Percentiles rank a stretch among this genome's conserved stretches.
These are phyloP conservation scores for Podabrus alpinus DNA, from an alignment of 2,888 invertebrate species.

Conservation along the genomic window DNA sequence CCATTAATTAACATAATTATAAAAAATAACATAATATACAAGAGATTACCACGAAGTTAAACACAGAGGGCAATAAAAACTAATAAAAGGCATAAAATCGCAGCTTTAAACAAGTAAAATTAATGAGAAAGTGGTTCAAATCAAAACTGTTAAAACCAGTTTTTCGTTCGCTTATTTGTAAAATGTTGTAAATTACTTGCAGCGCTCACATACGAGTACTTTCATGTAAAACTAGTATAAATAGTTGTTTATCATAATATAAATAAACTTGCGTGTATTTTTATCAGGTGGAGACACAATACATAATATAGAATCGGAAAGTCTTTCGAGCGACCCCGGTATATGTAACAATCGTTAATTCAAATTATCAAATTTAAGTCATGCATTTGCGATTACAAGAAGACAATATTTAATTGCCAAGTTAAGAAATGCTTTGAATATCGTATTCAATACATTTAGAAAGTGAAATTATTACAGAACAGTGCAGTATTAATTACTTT, in stretches of 20 bases:
- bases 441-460: constrained; percentile 22
- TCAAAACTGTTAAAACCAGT: not conserved
- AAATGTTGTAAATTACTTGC: not conserved
- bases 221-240: not conserved
- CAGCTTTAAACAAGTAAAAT: not conserved
- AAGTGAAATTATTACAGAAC: constrained; percentile 25
- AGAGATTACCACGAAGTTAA: not conserved
- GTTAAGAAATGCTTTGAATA: constrained; percentile 16
- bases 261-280: not conserved
- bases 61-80: not conserved
- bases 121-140: not conserved
- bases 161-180: not conserved
- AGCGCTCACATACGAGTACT: not conserved
- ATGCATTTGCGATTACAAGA: not conserved
- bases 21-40: not conserved
- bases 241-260: not conserved
- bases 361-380: not conserved
- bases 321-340: not conserved
- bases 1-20: not conserved
- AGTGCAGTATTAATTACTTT: constrained; percentile 7
- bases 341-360: not conserved
- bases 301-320: not conserved
- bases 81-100: not conserved
- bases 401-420: constrained; percentile 7
- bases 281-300: not conserved